phyloP scores from a whole-genome alignment of 1,140 invertebrate genomes.

The Zaprionus davidi region DNA sequence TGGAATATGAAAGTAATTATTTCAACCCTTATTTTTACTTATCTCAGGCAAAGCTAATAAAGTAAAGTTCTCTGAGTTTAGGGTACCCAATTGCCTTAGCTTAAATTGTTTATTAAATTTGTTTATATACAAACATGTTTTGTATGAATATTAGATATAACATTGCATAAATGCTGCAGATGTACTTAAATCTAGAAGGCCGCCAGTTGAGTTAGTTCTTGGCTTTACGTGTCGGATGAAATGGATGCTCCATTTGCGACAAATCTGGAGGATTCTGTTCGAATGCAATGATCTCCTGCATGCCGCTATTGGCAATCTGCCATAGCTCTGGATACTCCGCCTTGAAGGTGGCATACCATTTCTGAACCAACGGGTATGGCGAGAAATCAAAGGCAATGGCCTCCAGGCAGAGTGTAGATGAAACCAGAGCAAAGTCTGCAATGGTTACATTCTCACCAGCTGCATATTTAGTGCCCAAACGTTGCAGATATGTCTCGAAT shows the following conservation, averaged over 20 bases:
- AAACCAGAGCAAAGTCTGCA: conserved; percentile 89
- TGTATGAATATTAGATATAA: conserved; percentile 20
- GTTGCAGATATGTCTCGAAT: conserved; percentile 88
- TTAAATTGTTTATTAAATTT: conserved; percentile 9
- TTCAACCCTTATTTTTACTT: not conserved
- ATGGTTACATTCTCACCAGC: conserved; percentile 89
- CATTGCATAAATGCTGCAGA: conserved; percentile 6
- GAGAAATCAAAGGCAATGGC: conserved; percentile 88
- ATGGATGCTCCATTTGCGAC: conserved; percentile 88
- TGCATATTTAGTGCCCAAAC: conserved; percentile 87
- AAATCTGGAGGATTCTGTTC: conserved; percentile 89
- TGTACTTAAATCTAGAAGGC: conserved; percentile 22
- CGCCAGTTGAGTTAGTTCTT: conserved; percentile 46
- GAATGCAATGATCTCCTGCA: conserved; percentile 88
- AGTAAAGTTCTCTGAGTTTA: not conserved
- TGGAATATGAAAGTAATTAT: no score
- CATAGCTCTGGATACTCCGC: conserved; percentile 88
- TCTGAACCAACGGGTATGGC: conserved; percentile 85
- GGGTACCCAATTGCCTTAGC: not conserved
- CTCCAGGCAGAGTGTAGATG: conserved; percentile 89
- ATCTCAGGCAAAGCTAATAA: not conserved
- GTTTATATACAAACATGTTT: conserved; percentile 2
- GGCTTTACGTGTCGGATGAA: conserved; percentile 87
- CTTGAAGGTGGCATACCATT: conserved; percentile 90
- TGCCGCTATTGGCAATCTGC: conserved; percentile 87